phyloP scores from a whole-genome alignment of 2,797 vertebrate genomes.

The Dermochelys coriacea region DNA sequence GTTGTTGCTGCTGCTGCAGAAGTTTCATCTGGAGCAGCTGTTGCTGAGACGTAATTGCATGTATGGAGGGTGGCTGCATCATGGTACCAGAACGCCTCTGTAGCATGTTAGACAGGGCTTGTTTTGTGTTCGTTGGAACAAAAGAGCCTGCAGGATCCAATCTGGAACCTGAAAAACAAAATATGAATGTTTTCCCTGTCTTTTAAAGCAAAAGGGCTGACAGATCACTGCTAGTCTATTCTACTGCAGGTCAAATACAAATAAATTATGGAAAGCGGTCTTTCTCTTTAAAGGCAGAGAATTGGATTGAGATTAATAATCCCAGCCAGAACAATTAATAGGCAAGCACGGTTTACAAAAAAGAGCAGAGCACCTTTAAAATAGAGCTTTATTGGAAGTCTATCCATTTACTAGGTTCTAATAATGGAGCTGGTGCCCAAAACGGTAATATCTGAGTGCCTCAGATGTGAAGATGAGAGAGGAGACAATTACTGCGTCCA shows the following conservation, averaged over 20 bases:
- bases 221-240: neutral
- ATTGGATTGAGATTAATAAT: neutral
- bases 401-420: neutral
- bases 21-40: slow-evolving; percentile 82
- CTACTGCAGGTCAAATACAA: neutral
- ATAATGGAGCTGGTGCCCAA: neutral
- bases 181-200: neutral
- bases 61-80: slow-evolving; percentile 76
- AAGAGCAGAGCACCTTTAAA: fast-evolving
- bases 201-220: fast-evolving
- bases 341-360: neutral
- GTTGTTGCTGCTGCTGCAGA: slow-evolving; percentile 72
- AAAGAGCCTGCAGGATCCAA: slow-evolving; percentile 76
- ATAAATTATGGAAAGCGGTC: neutral
- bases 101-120: slow-evolving; percentile 81
- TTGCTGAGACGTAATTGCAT: slow-evolving; percentile 73
- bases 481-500: neutral
- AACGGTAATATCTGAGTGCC: neutral
- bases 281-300: neutral
- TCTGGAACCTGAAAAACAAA: slow-evolving; percentile 73
- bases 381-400: neutral
- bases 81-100: slow-evolving; percentile 76
- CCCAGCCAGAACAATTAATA: neutral
- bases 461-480: neutral
- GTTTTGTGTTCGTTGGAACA: slow-evolving; percentile 80